Base-by-base conservation (phyloP, 2,888 invertebrate genomes). In the Pyrocoelia pectoralis region DNA sequence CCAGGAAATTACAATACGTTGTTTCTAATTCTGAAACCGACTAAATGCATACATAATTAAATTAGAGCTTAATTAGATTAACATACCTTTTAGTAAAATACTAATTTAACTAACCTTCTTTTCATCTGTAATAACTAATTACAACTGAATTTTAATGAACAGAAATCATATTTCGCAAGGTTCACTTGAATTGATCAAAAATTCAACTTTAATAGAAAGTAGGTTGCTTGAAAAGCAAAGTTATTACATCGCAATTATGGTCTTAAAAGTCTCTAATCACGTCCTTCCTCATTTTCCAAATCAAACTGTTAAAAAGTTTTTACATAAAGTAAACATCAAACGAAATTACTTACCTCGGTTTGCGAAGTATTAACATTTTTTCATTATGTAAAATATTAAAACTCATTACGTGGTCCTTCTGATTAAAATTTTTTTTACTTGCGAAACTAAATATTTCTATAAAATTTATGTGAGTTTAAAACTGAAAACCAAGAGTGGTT, bases 21-120 rank as follows among this genome's bases (percentile, higher is more conserved):
- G n/a, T n/a, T n/a, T 24, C 24, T 38, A 38, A n/a, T 38, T 43
- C 15, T 15, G 13, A 43, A 43, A 13, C 41, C 41, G 15, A 8
- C 41, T 15, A 38, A 38, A n/a, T 38, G 38, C 38, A 38, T n/a
- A n/a, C n/a, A 6, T 43, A 43, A 43, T 43, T 43, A 43, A 9
- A 43, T 43, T 43, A 43, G 14, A 13, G 15, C n/a, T 43, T 43
- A 43, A 43, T 43, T 43, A 15, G 12, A 1, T 13, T 13, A 43
- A 15, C 3, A 13, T 15, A 43, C 8, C 40, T 40, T 40, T 43
- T 5, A 15, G 15, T 6, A 43, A 9, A 43, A 43, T 8, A 15
- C 15, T 8, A 43, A 43, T 15, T 24, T n/a, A n/a, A n/a, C n/a
- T n/a, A n/a, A n/a, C n/a, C n/a, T n/a, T n/a, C n/a, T n/a, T n/a